Conservation (phyloP, 2,113 vertebrate species). For the Orycteropus afer region DNA sequence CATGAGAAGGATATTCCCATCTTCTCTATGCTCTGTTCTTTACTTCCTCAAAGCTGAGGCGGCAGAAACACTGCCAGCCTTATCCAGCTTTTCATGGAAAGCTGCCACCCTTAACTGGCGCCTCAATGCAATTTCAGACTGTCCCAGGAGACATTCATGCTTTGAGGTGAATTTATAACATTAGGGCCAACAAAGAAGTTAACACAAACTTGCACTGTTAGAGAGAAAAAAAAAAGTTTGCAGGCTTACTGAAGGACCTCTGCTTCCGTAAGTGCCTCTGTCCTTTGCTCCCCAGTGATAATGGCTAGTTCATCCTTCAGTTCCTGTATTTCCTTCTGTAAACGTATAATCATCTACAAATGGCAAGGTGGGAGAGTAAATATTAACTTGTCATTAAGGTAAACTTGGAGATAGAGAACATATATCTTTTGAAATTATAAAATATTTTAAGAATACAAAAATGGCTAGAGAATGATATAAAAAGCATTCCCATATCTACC, state of each 20-base stretch:
- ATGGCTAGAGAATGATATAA: not conserved
- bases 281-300: constrained; percentile 90
- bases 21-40: constrained; percentile 39
- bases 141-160: constrained; percentile 50
- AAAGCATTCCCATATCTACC: not conserved
- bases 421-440: not conserved
- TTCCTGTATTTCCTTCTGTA: constrained; percentile 92
- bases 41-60: constrained; percentile 72
- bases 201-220: constrained; percentile 59
- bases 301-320: constrained; percentile 93
- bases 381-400: constrained; percentile 37
- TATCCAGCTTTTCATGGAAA: constrained; percentile 70
- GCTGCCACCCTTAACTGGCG: constrained; percentile 67
- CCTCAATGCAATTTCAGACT: constrained; percentile 50
- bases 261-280: constrained; percentile 88
- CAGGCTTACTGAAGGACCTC: constrained; percentile 90
- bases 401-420: not conserved
- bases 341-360: constrained; percentile 89
- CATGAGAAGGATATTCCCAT: constrained; percentile 71
- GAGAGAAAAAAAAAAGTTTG: constrained; percentile 17
- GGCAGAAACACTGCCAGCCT: constrained; percentile 77
- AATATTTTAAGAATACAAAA: not conserved
- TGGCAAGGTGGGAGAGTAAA: constrained; percentile 60
- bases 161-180: constrained; percentile 70
- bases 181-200: constrained; percentile 64